These are phyloP conservation scores for Rhinichthys osculus DNA, from an alignment of 2,797 vertebrate species.

Conservation along the genomic window DNA sequence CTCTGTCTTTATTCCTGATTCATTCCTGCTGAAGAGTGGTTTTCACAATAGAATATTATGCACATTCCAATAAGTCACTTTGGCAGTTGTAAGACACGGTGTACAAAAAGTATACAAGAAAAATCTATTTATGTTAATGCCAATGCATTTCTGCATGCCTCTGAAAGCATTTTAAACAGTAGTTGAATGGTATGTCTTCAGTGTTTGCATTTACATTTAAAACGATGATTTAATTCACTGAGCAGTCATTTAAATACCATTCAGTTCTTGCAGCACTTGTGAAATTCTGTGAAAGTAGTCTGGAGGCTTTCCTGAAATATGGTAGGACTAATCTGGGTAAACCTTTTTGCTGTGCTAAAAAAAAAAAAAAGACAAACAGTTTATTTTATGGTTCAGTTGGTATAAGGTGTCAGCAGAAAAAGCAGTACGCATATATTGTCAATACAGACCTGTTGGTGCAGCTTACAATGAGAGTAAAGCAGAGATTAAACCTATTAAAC, in stretches of 20 bases:
- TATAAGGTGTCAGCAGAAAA: conserved; percentile 5
- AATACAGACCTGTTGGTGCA: conserved; percentile 30
- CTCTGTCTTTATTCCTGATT: conserved; percentile 33
- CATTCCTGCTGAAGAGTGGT: conserved; percentile 18
- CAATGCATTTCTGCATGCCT: conserved; percentile 9
- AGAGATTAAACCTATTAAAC: conserved; percentile 20
- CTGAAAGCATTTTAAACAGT: conserved; percentile 13
- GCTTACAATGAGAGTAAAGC: conserved; percentile 23
- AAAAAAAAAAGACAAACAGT: not conserved
- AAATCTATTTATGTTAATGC: conserved; percentile 33
- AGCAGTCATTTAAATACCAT: conserved; percentile 29
- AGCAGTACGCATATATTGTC: not conserved
- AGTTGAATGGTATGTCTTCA: not conserved
- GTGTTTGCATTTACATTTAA: conserved; percentile 28
- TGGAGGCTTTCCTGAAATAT: conserved; percentile 26
- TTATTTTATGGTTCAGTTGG: conserved; percentile 20
- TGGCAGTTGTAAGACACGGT: not conserved
- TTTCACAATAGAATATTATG: conserved; percentile 21
- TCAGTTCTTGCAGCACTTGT: not conserved
- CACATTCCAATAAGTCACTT: conserved; percentile 30
- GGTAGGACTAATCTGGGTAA: conserved; percentile 12
- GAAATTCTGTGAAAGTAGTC: conserved; percentile 10
- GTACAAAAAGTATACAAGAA: conserved; percentile 14
- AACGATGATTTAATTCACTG: conserved; percentile 25
- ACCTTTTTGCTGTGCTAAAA: not conserved